These are phyloP conservation scores for Glyphotaelius pellucidus DNA, from an alignment of 2,888 invertebrate species.

Conservation along the genomic window DNA sequence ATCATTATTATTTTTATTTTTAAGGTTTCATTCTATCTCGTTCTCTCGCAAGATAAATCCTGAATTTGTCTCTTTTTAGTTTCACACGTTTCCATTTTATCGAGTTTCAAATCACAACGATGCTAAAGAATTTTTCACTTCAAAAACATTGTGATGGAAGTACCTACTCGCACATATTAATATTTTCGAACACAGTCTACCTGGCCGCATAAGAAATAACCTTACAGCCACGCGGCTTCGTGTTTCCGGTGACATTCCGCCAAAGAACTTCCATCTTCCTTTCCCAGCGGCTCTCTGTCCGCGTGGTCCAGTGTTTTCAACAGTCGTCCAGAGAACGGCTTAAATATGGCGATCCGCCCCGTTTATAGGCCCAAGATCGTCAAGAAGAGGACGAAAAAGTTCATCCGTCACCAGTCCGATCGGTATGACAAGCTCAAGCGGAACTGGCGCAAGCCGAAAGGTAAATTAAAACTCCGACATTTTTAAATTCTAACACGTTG, in stretches of 20 bases:
- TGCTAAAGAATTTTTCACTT: no score
- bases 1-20: no score
- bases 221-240: neutral
- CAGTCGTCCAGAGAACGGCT: neutral
- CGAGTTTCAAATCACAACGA: no score
- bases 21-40: no score
- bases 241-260: conserved; percentile 50
- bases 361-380: conserved; percentile 93
- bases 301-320: conserved; percentile 72
- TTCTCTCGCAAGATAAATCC: no score
- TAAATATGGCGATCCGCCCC: conserved; percentile 90
- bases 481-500: conserved; percentile 37
- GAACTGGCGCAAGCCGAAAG: conserved; percentile 99
- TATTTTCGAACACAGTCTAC: conserved; percentile 17
- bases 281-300: conserved; percentile 78
- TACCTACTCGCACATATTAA: neutral
- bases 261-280: conserved; percentile 70
- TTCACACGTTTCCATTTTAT: no score
- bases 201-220: conserved; percentile 15
- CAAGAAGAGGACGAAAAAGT: conserved; percentile 98
- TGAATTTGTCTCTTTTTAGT: no score
- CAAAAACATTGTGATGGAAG: neutral
- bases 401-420: conserved; percentile 99
- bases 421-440: conserved; percentile 96
- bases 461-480: conserved; percentile 68